These are phyloP conservation scores for Moxostoma hubbsi DNA, from an alignment of 2,797 vertebrate genomes.

Conservation along the genomic window DNA sequence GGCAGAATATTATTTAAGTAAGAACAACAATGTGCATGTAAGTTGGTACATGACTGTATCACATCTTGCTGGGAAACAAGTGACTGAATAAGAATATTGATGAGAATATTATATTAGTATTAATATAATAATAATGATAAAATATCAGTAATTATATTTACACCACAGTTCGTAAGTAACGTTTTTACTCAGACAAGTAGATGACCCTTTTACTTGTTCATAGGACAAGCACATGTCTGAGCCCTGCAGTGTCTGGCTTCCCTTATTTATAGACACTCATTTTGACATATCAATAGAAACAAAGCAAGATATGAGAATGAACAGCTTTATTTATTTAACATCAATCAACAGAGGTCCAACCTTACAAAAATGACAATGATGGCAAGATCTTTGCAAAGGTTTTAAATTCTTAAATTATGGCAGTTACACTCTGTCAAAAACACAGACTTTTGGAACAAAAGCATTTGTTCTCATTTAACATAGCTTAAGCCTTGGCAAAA, in stretches of 20 bases:
- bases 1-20: too few species aligned
- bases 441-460: slow-evolving; percentile 52
- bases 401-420: slow-evolving; percentile 74
- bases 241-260: background rate
- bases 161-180: too few species aligned
- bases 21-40: too few species aligned
- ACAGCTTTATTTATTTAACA: slow-evolving; percentile 75
- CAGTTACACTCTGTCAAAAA: slow-evolving; percentile 46
- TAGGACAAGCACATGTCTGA: too few species aligned
- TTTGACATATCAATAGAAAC: slow-evolving; percentile 55
- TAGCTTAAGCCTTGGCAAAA: background rate
- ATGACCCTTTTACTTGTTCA: too few species aligned
- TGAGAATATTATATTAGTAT: too few species aligned
- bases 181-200: too few species aligned
- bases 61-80: too few species aligned
- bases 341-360: slow-evolving; percentile 70
- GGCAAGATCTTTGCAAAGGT: slow-evolving; percentile 67
- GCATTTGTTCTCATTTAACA: slow-evolving; percentile 57
- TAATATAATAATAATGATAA: too few species aligned
- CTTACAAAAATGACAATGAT: slow-evolving; percentile 65
- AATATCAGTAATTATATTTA: too few species aligned
- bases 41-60: too few species aligned
- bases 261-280: slow-evolving; percentile 9
- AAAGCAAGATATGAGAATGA: slow-evolving; percentile 62
- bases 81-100: too few species aligned